Evolutionary conservation across 64 coral and sea anemone species (phyloP).

Genomic region (Stichodactyla mertensii): DNA sequence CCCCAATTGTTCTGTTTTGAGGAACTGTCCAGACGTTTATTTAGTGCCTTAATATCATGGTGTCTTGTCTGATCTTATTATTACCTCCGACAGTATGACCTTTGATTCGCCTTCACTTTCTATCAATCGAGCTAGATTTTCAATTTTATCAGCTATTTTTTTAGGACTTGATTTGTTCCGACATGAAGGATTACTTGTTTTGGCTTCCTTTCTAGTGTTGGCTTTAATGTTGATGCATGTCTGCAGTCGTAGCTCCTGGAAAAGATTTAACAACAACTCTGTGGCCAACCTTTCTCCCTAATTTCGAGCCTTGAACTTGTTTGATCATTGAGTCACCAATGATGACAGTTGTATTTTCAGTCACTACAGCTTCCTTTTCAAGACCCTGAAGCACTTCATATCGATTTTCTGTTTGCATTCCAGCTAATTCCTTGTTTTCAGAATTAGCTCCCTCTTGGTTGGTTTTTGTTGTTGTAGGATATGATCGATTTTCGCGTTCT

Average conservation of each 20-base stretch:
- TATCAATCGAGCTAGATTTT: not conserved
- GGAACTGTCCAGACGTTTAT: not conserved
- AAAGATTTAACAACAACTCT: constrained; percentile 32
- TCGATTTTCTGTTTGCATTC: too few relatives aligned
- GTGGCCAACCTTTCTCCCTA: constrained; percentile 19
- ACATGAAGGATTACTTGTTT: constrained; percentile 13
- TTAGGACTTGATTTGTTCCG: not conserved
- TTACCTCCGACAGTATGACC: constrained; percentile 5
- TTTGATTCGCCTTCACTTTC: not conserved
- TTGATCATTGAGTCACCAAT: constrained; percentile 23
- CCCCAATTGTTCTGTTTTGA: not conserved
- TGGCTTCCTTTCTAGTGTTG: constrained; percentile 13
- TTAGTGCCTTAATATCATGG: not conserved
- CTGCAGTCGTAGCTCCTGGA: not conserved
- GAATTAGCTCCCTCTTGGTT: too few relatives aligned
- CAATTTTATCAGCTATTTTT: not conserved
- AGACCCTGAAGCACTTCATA: too few relatives aligned
- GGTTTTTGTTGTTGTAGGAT: too few relatives aligned
- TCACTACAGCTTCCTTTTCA: not conserved
- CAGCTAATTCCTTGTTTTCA: too few relatives aligned
- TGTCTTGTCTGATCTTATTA: not conserved
- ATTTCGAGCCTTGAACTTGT: constrained; percentile 3
- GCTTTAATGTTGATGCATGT: constrained; percentile 20
- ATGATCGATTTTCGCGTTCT: too few relatives aligned
- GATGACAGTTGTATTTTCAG: constrained; percentile 13